Evolutionary conservation across 2,888 invertebrate genomes (phyloP).

Genomic region (Clostera curtula): DNA sequence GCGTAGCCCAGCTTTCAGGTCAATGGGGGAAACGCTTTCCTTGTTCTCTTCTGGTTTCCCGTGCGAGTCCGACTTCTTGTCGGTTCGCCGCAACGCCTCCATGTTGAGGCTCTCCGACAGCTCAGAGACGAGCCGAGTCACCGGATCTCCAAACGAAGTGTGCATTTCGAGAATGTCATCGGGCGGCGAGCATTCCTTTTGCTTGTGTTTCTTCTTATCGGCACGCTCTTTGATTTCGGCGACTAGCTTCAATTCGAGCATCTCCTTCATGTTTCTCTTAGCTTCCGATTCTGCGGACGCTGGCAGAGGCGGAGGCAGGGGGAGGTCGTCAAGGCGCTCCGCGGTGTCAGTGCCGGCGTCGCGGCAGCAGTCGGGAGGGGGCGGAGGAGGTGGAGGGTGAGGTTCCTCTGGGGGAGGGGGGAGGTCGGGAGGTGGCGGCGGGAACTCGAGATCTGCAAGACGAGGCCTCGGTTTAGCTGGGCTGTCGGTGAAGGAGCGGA

Average conservation of each 20-base stretch:
- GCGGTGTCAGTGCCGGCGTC: constrained; percentile 74
- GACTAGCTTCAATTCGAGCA: constrained; percentile 85
- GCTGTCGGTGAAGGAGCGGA: constrained; percentile 79
- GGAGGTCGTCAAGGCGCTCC: constrained; percentile 68
- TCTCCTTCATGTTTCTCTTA: constrained; percentile 82
- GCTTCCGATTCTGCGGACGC: constrained; percentile 43
- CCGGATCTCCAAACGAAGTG: constrained; percentile 79
- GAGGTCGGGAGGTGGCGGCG: constrained; percentile 87
- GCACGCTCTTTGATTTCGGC: constrained; percentile 89
- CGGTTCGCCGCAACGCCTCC: constrained; percentile 52
- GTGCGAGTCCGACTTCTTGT: constrained; percentile 38
- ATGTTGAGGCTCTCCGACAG: constrained; percentile 88
- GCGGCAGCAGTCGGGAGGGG: constrained; percentile 70
- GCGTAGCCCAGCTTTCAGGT: constrained; percentile 67
- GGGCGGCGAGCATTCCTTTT: constrained; percentile 69
- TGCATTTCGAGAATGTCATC: constrained; percentile 32
- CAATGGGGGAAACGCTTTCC: constrained; percentile 51
- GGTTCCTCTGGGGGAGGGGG: constrained; percentile 86
- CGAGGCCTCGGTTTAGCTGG: constrained; percentile 84
- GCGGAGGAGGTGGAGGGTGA: constrained; percentile 51
- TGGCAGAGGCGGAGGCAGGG: constrained; percentile 63
- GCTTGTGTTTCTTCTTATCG: constrained; percentile 76
- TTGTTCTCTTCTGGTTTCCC: constrained; percentile 29
- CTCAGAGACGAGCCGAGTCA: constrained; percentile 87
- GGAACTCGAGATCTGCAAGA: constrained; percentile 89